A percentile compares a stretch with the other conserved stretches of the same genome.
Conservation (phyloP, 2,888 invertebrate species). For the Eupithecia exiguata region DNA sequence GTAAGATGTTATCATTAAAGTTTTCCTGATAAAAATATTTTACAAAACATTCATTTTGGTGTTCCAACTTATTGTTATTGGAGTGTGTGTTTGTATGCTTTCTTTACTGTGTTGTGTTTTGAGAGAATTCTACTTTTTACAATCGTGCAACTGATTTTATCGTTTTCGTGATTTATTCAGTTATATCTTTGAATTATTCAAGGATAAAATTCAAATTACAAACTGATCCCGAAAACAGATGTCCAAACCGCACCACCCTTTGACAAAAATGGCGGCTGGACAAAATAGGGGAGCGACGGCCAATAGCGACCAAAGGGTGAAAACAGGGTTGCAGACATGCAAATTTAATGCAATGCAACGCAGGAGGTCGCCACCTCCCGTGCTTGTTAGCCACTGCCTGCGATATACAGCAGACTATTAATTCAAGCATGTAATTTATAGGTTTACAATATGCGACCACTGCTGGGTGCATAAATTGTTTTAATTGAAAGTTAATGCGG, state of each 20-base stretch:
- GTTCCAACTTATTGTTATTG: neutral
- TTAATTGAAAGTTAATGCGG: conserved; percentile 82
- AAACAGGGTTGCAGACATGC: conserved; percentile 76
- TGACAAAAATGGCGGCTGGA: conserved; percentile 67
- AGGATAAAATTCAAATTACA: conserved; percentile 51
- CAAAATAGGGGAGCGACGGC: conserved; percentile 50
- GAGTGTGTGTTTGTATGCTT: too few species aligned
- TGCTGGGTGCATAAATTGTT: conserved; percentile 72
- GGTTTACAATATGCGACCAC: conserved; percentile 54
- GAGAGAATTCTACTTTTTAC: neutral
- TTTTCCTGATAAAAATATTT: neutral
- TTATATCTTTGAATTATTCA: conserved; percentile 26
- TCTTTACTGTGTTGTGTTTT: too few species aligned
- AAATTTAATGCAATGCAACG: conserved; percentile 77
- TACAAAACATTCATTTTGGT: neutral
- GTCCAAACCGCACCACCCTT: conserved; percentile 52
- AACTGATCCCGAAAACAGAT: conserved; percentile 57
- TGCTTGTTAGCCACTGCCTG: conserved; percentile 65
- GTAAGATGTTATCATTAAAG: neutral
- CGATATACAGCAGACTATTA: conserved; percentile 70
- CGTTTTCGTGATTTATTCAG: conserved; percentile 16
- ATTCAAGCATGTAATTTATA: conserved; percentile 79
- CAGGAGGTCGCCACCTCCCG: conserved; percentile 68
- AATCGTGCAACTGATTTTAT: conserved; percentile 3
- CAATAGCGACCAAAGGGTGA: conserved; percentile 53